These are phyloP conservation scores for Lysiphlebus fabarum DNA, from an alignment of 1,140 invertebrate species.

Conservation along the genomic window DNA sequence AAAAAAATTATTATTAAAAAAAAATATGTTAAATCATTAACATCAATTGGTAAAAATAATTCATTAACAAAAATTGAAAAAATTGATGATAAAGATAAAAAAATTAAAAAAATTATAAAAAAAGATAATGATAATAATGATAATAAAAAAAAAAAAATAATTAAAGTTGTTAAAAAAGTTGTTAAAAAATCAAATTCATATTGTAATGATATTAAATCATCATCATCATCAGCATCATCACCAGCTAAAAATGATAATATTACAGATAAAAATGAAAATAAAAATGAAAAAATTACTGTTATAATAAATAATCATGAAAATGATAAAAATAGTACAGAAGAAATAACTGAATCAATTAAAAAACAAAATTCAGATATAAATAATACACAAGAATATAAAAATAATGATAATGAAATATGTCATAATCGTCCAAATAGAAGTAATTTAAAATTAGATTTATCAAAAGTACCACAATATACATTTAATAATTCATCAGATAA, in stretches of 20 bases:
- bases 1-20: constrained; percentile 25
- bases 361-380: constrained; percentile 7
- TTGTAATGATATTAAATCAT: too few relatives aligned
- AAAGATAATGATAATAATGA: constrained; percentile 37
- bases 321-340: constrained; percentile 7
- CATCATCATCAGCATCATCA: too few relatives aligned
- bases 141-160: constrained; percentile 45
- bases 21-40: constrained; percentile 26
- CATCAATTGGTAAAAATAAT: constrained; percentile 26
- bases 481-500: constrained; percentile 35
- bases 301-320: constrained; percentile 17
- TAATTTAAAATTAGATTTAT: constrained; percentile 67
- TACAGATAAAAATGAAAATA: constrained; percentile 35
- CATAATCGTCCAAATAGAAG: constrained; percentile 24
- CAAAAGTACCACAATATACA: constrained; percentile 57
- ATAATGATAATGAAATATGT: not conserved
- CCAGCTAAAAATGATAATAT: constrained; percentile 20
- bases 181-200: constrained; percentile 36
- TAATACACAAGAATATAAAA: not conserved
- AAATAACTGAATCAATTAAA: constrained; percentile 13
- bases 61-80: constrained; percentile 30
- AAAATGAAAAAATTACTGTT: constrained; percentile 28
- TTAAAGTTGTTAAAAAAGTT: constrained; percentile 43
- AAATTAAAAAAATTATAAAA: constrained; percentile 32
- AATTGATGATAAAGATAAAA: constrained; percentile 33